phyloP scores from a whole-genome alignment of 1,140 invertebrate species.

The Papilio glaucus region DNA sequence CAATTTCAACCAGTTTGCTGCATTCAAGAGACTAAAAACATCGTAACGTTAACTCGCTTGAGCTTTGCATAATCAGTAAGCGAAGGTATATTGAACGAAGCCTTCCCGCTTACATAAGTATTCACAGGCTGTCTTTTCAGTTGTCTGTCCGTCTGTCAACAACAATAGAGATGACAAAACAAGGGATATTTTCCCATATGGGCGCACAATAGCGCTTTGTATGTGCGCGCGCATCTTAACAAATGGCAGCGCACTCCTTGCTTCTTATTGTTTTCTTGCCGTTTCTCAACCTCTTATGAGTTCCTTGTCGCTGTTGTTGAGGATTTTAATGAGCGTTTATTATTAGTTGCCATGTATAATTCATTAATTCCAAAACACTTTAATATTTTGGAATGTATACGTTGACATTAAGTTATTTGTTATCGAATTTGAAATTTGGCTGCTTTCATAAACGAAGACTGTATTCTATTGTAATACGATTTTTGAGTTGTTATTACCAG shows the following conservation, averaged over 20 bases:
- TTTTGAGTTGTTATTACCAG: too few relatives aligned
- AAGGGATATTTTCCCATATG: constrained; percentile 80
- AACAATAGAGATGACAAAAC: constrained; percentile 78
- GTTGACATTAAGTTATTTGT: too few relatives aligned
- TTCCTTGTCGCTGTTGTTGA: constrained; percentile 44
- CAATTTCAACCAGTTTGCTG: neutral
- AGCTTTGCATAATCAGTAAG: constrained; percentile 66
- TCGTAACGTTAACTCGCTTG: constrained; percentile 4
- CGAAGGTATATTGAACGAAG: constrained; percentile 56
- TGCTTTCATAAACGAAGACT: too few relatives aligned
- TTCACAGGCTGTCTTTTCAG: constrained; percentile 79
- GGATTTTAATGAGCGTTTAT: constrained; percentile 36
- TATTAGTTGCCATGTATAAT: constrained; percentile 9
- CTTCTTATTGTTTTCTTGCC: constrained; percentile 59
- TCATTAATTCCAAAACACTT: neutral
- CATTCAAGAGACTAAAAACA: neutral
- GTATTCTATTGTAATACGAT: too few relatives aligned
- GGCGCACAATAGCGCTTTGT: constrained; percentile 74
- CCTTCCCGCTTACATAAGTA: constrained; percentile 67
- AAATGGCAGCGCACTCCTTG: constrained; percentile 56
- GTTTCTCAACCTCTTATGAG: constrained; percentile 52
- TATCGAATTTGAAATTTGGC: too few relatives aligned
- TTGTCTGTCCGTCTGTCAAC: constrained; percentile 77
- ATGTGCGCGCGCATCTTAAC: constrained; percentile 51
- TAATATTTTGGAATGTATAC: neutral